Percentiles rank a stretch among this genome's conserved stretches.
Evolutionary conservation across 2,888 invertebrate genomes (phyloP).

Genomic region (Agapetus fuscipes): DNA sequence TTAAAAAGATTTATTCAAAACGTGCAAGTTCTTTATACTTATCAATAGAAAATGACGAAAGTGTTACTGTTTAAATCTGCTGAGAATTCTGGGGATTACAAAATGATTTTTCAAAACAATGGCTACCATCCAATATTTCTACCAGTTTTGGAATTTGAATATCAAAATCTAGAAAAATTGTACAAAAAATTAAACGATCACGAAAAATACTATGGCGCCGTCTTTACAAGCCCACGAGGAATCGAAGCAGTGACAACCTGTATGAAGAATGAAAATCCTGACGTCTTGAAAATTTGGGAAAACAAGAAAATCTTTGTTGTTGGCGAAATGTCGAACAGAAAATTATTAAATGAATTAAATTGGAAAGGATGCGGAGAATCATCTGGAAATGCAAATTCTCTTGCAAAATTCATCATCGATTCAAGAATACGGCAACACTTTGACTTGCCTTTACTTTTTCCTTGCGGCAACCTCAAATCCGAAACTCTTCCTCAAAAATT

Average conservation of each 20-base stretch:
- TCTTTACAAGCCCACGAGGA: conserved; percentile 48
- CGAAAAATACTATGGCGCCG: conserved; percentile 36
- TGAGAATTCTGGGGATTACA: conserved; percentile 11
- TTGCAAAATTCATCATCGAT: conserved; percentile 40
- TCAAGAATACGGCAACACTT: conserved; percentile 16
- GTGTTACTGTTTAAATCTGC: conserved; percentile 12
- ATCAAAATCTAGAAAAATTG: conserved; percentile 37
- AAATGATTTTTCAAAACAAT: conserved; percentile 8
- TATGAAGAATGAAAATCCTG: conserved; percentile 24
- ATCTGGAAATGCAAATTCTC: conserved; percentile 43
- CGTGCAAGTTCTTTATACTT: too few species aligned
- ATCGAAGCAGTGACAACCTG: conserved; percentile 39
- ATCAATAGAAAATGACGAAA: conserved; percentile 14
- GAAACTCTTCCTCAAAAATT: conserved; percentile 40
- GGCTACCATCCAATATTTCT: conserved; percentile 9
- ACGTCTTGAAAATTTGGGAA: conserved; percentile 29
- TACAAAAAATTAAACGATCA: conserved; percentile 33
- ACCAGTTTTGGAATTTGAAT: conserved; percentile 39
- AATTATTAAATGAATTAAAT: conserved; percentile 33
- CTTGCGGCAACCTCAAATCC: conserved; percentile 46
- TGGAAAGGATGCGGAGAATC: conserved; percentile 42
- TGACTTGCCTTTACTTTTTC: conserved; percentile 39
- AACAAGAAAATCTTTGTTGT: conserved; percentile 41
- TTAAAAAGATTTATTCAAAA: too few species aligned
- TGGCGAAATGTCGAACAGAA: conserved; percentile 43